phyloP scores from a whole-genome alignment of 2,797 vertebrate genomes.

The Mastacembelus armatus region DNA sequence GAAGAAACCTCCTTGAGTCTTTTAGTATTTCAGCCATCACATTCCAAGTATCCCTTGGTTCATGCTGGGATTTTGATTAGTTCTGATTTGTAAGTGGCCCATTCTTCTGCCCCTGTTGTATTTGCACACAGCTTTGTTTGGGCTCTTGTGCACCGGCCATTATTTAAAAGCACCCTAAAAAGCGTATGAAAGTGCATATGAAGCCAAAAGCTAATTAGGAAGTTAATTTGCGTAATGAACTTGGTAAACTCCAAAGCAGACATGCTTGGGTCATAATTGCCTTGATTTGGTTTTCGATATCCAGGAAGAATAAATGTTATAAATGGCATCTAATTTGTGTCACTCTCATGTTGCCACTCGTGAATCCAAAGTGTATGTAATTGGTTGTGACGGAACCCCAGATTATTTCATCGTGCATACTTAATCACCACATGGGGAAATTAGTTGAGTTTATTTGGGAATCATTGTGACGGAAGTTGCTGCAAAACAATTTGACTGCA shows the following conservation, averaged over 20 bases:
- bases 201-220: slow-evolving; percentile 77
- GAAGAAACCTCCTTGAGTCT: slow-evolving; percentile 23
- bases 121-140: slow-evolving; percentile 42
- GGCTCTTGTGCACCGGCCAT: slow-evolving; percentile 63
- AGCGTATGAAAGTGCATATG: slow-evolving; percentile 58
- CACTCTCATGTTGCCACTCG: slow-evolving; percentile 66
- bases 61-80: slow-evolving; percentile 43
- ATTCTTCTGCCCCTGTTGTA: slow-evolving; percentile 50
- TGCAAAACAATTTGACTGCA: slow-evolving; percentile 51
- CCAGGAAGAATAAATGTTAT: slow-evolving; percentile 74
- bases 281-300: slow-evolving; percentile 73
- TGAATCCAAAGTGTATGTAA: slow-evolving; percentile 72
- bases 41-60: slow-evolving; percentile 46
- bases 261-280: slow-evolving; percentile 71
- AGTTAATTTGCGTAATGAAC: slow-evolving; percentile 81
- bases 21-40: slow-evolving; percentile 29
- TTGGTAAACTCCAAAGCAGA: slow-evolving; percentile 73
- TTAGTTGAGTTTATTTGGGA: slow-evolving; percentile 69
- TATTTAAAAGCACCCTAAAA: slow-evolving; percentile 68
- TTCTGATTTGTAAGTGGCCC: slow-evolving; percentile 53
- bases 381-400: slow-evolving; percentile 67
- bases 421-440: slow-evolving; percentile 76
- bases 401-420: slow-evolving; percentile 71
- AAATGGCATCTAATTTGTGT: slow-evolving; percentile 73
- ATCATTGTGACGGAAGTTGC: slow-evolving; percentile 59